phyloP scores from a whole-genome alignment of 2,888 invertebrate genomes.

The Stomorhina lunata region DNA sequence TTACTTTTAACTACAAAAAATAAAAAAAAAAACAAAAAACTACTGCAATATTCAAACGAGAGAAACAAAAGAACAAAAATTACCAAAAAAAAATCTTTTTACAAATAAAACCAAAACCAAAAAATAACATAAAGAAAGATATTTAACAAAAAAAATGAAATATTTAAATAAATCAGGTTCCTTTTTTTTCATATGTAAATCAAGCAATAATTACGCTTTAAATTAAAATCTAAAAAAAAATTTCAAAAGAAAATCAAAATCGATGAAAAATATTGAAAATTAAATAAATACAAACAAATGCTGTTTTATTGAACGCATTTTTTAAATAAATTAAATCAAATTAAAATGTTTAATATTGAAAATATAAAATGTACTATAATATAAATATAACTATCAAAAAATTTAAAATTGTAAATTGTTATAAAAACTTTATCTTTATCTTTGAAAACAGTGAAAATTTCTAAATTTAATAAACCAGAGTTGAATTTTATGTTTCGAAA shows the following conservation, averaged over 20 bases:
- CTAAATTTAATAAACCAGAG: too few relatives aligned
- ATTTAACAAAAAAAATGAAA: constrained; percentile 19
- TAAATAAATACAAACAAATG: constrained; percentile 36
- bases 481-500: too few relatives aligned
- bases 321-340: constrained; percentile 19
- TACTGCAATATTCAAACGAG: constrained; percentile 38
- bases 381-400: background rate
- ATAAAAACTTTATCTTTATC: background rate
- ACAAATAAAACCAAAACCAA: background rate
- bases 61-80: background rate
- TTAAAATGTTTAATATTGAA: constrained; percentile 2
- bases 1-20: constrained; percentile 20
- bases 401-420: background rate
- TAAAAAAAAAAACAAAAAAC: too few relatives aligned
- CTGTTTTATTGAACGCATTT: constrained; percentile 66
- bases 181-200: constrained; percentile 71
- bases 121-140: background rate
- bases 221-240: constrained; percentile 22
- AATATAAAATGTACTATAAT: background rate
- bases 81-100: constrained; percentile 21
- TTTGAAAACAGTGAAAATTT: constrained; percentile 7
- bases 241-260: constrained; percentile 24
- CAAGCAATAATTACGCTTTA: constrained; percentile 72
- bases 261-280: background rate
- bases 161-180: constrained; percentile 71